Conservation (phyloP, 2,113 vertebrate species). For the Grantiella picta region DNA sequence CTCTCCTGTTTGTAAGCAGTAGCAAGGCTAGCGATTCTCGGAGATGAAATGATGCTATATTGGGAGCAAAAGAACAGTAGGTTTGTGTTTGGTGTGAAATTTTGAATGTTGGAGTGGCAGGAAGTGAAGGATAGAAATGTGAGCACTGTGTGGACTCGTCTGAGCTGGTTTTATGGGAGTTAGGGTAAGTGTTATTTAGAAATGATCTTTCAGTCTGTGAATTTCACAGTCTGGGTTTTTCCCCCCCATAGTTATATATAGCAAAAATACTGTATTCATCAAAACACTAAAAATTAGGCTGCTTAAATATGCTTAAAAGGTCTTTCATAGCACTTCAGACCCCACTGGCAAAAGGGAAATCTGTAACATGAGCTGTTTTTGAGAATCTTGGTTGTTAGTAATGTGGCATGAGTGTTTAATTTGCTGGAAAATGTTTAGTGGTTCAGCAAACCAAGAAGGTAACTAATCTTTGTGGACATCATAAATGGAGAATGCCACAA, state of each 20-base stretch:
- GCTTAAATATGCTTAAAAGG: background rate
- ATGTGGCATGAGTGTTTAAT: background rate
- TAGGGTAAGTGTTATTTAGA: background rate
- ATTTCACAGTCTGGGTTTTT: background rate
- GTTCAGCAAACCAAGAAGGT: conserved; percentile 19
- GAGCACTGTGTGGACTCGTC: background rate
- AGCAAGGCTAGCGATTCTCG: background rate
- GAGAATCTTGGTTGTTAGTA: background rate
- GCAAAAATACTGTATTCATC: conserved; percentile 19
- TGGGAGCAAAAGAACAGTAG: background rate
- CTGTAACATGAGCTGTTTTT: background rate
- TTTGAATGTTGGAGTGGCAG: background rate
- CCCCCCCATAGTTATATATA: background rate
- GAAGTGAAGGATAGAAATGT: background rate
- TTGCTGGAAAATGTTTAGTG: conserved; percentile 40
- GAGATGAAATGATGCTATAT: background rate
- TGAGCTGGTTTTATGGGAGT: background rate
- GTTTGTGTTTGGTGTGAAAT: background rate
- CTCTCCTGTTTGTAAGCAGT: background rate
- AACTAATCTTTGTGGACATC: conserved; percentile 4
- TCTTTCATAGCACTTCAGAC: background rate
- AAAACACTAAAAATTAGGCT: background rate
- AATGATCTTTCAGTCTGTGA: conserved; percentile 8
- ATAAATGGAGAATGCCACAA: background rate
- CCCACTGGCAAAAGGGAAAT: background rate